Conservation (phyloP, 2,797 vertebrate species). For the Parotocinclus haroldoi region DNA sequence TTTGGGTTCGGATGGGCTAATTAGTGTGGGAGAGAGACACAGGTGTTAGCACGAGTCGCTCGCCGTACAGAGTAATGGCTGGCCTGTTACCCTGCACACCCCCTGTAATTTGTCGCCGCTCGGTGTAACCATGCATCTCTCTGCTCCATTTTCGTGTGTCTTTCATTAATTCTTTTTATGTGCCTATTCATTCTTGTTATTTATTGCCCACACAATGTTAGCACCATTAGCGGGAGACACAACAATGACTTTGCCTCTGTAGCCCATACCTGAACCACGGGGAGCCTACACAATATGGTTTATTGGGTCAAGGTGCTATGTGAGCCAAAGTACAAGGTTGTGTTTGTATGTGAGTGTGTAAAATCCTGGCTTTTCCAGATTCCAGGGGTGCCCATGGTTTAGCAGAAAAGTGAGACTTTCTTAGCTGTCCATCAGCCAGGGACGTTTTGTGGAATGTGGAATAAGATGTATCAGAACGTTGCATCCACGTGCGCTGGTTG, state of each 20-base stretch:
- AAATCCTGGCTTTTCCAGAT: constrained; percentile 10
- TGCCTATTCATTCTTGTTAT: constrained; percentile 83
- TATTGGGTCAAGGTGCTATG: constrained; percentile 75
- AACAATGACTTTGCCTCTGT: constrained; percentile 73
- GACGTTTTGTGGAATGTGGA: too few relatives aligned
- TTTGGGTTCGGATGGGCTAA: constrained; percentile 91
- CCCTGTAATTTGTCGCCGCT: constrained; percentile 90
- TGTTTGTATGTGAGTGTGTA: constrained; percentile 34
- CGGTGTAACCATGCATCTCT: constrained; percentile 91
- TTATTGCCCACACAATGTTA: constrained; percentile 95
- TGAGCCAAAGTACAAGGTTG: constrained; percentile 43
- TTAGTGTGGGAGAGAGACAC: constrained; percentile 92
- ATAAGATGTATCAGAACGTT: too few relatives aligned
- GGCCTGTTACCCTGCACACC: constrained; percentile 69
- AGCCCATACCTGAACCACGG: constrained; percentile 61
- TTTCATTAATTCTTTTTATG: constrained; percentile 78
- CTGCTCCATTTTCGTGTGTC: constrained; percentile 87
- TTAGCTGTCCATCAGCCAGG: too few relatives aligned
- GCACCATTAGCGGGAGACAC: constrained; percentile 77
- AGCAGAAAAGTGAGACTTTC: not conserved
- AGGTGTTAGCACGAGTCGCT: constrained; percentile 94
- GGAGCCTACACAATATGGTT: constrained; percentile 62
- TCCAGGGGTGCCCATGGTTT: constrained; percentile 11
- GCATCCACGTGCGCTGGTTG: too few relatives aligned
- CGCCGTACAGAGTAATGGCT: constrained; percentile 90